Base-by-base conservation (phyloP, 2,888 invertebrate genomes). In the Galerucella pusilla region DNA sequence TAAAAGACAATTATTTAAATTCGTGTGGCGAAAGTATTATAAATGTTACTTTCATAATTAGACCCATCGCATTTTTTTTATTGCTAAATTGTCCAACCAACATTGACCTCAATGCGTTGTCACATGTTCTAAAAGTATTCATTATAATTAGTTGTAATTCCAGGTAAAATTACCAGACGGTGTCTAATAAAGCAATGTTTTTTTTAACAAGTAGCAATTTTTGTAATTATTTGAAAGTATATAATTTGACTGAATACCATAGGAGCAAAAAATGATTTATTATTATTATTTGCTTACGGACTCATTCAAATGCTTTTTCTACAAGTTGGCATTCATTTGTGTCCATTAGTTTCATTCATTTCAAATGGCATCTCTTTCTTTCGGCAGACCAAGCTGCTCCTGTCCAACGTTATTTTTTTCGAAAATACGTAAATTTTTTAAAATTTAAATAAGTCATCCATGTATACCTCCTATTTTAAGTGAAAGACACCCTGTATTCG, bases 81-180 rank as follows among this genome's bases (percentile, higher is more conserved):
- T 42, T 66, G 11, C 42, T 16, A 14, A 45, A 52, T 42, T 42
- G 11, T 28, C 35, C 9, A 42, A 60, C 28, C 49, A 46, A 25
- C 66, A 66, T 66, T 66, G 66, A 66, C 66, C 66, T 14, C 66
- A 52, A 25, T 66, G 42, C 49, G 66, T 66, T 52, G 46, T 66
- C 66, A 49, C 42, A 66, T 25, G 42, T n/a, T 12, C 9, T 49
- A 66, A 46, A 46, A 20, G 16, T 25, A 49, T 16, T 66, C 16
- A 66, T 45, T 46, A 28, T 28, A 60, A 60, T 28, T 20, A 28
- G 11, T 25, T 60, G 12, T 60, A 60, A 60, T 60, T 60, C 14
- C 60, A 28, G 60, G 60, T 60, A 28, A 25, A 25, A 28, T 60
- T 28, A 28, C 25, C 28, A 60, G 60, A 28, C 12, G 28, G 14